A percentile compares a stretch with the other conserved stretches of the same genome.
phyloP scores from a whole-genome alignment of 2,797 vertebrate genomes.

The Alectoris magna region DNA sequence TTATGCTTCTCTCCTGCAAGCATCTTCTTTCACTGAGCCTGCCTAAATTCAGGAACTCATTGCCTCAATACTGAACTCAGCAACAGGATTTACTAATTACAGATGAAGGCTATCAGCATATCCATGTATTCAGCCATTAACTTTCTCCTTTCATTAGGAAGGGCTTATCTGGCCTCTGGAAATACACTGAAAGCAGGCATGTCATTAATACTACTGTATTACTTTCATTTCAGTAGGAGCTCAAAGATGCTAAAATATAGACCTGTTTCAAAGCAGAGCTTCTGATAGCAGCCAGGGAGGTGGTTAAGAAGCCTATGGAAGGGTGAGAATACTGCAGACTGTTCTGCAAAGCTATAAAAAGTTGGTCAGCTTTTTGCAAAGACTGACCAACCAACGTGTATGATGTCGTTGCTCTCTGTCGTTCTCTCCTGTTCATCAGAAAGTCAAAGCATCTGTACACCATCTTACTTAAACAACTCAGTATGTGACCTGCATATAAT shows the following conservation, averaged over 20 bases:
- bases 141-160: neutral
- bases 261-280: neutral
- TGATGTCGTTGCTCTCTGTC: neutral
- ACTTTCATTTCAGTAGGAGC: neutral
- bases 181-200: neutral
- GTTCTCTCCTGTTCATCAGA: neutral
- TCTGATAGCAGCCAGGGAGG: neutral
- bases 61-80: neutral
- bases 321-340: neutral
- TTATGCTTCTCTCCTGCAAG: slow-evolving; percentile 47
- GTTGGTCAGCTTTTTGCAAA: neutral
- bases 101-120: neutral
- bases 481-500: neutral
- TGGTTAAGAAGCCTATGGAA: neutral
- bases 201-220: neutral
- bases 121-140: neutral
- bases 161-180: neutral
- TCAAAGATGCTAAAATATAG: neutral
- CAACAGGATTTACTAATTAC: neutral
- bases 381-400: neutral
- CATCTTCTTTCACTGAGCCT: slow-evolving; percentile 37
- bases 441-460: neutral
- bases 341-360: neutral
- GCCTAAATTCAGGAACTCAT: slow-evolving; percentile 11
- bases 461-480: neutral